Evolutionary conservation across 2,113 vertebrate species (phyloP), one percentile per base, ranked within the genome.

Genomic region (Hypomesus transpacificus): DNA sequence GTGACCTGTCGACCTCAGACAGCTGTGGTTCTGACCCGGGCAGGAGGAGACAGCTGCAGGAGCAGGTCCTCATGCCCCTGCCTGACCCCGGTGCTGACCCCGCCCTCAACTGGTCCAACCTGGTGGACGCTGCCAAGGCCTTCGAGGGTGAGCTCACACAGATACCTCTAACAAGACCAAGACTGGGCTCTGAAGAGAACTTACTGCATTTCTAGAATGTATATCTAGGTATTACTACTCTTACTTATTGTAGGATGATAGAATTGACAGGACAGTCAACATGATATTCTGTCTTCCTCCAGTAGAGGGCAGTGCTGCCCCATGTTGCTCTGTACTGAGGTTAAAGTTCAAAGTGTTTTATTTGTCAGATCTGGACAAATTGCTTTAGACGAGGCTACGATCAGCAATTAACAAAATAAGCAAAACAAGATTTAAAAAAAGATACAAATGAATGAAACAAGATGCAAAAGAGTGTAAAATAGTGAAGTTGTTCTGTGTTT

Each of bases 41-140:
- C 73, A 91, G 90, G 68, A 92, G 87, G 72, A 91, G 90, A 80
- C 93, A 91, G 79, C 91, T 93, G 84, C 91, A 94, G 24, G 95
- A 98, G 74, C 90, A 94, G 1, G 95, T 90, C 74, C 93, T 97
- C 74, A 97, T 98, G 94, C 96, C 96, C 52, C 89, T 98, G 71
- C 96, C 96, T 6, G 94, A 95, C 79, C 71, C 92, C 18, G 95
- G 94, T 74, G 89, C 94, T 1, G 95, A 96, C 82, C 74, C 80
- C 46, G 87, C 90, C 0, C 89, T 98, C 82, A 95, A 98, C 75
- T 98, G 96, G 96, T 95, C 95, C 81, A 94, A 96, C 83, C 86
- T 98, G 84, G 96, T 98, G 63, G 94, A 97, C 66, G 96, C 96
- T 52, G 96, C 96, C 84, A 97, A 96, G 88, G 96, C 96, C 66